Evolutionary conservation across 2,113 vertebrate species (phyloP).

Genomic region (Monarcha castaneiventris): DNA sequence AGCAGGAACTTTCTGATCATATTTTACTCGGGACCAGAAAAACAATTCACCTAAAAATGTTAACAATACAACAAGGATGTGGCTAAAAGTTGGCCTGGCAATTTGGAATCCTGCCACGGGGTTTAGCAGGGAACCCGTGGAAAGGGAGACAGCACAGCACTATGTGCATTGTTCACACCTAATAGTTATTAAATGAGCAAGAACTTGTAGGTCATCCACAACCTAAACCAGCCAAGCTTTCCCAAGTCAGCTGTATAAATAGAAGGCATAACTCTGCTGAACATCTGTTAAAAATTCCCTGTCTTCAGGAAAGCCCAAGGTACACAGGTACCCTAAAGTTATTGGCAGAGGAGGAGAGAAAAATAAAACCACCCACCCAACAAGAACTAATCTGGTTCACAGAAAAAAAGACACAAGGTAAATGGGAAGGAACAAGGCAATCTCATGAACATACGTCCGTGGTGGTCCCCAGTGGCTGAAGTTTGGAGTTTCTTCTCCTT

Average conservation of each 20-base stretch:
- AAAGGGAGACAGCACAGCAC: conserved; percentile 12
- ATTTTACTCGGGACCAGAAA: not conserved
- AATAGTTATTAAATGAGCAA: conserved; percentile 27
- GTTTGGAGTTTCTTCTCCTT: conserved; percentile 94
- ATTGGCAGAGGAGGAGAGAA: not conserved
- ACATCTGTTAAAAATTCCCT: conserved; percentile 46
- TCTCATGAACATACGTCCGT: conserved; percentile 75
- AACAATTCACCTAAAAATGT: conserved; percentile 9
- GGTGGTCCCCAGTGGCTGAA: conserved; percentile 96
- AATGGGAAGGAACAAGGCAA: not conserved
- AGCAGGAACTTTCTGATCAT: not conserved
- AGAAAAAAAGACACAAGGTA: not conserved
- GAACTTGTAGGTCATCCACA: conserved; percentile 38
- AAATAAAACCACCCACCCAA: not conserved
- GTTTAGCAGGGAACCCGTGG: not conserved
- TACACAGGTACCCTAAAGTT: conserved; percentile 12
- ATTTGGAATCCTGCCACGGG: not conserved
- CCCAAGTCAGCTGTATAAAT: conserved; percentile 36
- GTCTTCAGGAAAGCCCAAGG: conserved; percentile 18
- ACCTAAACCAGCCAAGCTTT: not conserved
- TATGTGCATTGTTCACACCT: conserved; percentile 24
- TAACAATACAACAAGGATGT: not conserved
- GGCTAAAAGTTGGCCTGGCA: not conserved
- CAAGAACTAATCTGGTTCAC: not conserved
- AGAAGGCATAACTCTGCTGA: conserved; percentile 23